phyloP scores from a whole-genome alignment of 2,888 invertebrate genomes.

The Heteropelma amictum region DNA sequence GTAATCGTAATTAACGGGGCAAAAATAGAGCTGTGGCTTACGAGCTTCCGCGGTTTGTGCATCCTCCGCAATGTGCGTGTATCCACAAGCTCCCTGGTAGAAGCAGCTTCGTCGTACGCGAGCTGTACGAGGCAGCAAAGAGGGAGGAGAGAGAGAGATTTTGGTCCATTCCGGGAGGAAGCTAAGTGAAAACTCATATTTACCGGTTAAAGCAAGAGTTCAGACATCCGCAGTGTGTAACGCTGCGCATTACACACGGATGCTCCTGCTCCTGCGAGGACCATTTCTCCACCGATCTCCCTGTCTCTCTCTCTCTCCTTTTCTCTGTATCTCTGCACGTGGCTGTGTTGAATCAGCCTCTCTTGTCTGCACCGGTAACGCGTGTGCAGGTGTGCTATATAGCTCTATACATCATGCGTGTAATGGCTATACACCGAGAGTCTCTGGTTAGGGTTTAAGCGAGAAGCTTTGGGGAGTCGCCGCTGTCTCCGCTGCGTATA shows the following conservation, averaged over 20 bases:
- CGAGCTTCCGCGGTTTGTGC: slow-evolving; percentile 26
- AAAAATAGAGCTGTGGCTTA: slow-evolving; percentile 62
- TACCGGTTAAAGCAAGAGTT: slow-evolving; percentile 70
- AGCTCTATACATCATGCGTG: neutral
- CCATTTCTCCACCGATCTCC: slow-evolving; percentile 44
- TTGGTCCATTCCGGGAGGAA: slow-evolving; percentile 39
- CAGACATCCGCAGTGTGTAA: slow-evolving; percentile 70
- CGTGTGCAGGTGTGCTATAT: slow-evolving; percentile 4
- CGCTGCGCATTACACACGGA: slow-evolving; percentile 66
- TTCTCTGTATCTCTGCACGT: neutral
- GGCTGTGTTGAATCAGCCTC: slow-evolving; percentile 39
- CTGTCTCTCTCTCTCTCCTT: slow-evolving; percentile 1
- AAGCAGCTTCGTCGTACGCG: neutral
- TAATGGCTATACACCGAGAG: slow-evolving; percentile 4
- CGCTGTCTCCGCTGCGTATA: slow-evolving; percentile 28
- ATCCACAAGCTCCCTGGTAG: neutral
- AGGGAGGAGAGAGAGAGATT: slow-evolving; percentile 24
- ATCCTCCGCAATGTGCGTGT: slow-evolving; percentile 16
- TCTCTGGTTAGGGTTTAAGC: neutral
- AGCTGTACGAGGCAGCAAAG: neutral
- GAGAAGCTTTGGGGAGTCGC: neutral
- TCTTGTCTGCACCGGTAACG: slow-evolving; percentile 4
- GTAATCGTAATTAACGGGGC: slow-evolving; percentile 71
- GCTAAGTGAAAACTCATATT: slow-evolving; percentile 73
- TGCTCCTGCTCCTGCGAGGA: slow-evolving; percentile 62